Base-by-base conservation (phyloP, 1,140 invertebrate species). In the Trigoniulus corallinus region DNA sequence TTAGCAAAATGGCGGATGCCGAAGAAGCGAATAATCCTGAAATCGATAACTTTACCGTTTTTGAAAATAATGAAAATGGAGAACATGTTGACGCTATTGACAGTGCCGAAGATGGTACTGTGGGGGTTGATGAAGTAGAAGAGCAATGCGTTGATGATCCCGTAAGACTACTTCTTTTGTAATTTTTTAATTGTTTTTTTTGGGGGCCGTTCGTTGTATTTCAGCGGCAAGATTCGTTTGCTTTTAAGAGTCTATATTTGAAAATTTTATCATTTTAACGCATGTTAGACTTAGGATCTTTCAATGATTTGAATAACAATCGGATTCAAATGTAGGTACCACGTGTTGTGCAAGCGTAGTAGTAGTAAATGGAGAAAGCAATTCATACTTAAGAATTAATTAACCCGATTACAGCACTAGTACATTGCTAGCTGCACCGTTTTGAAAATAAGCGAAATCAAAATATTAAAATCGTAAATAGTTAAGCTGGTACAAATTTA, bases 41-140 rank as follows among this genome's bases (percentile, higher is more conserved):
- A 1, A 18, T n/a, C 7, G 29, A 54, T 18, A 55, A 26, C 24
- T 50, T 41, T 27, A 20, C n/a, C 2, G 39, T 25, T 4, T 50
- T 50, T 50, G 48, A 50, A 26, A 25, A 7, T 44, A 18, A 41
- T 12, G 48, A 50, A 27, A 50, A 50, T 25, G 48, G 48, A 7
- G 48, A 50, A 7, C 42, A 44, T 18, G 21, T 12, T 24, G 42
- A 44, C 18, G 24, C 18, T 24, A 44, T 44, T 24, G 42, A 44
- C 21, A 20, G 42, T 15, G 26, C 25, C 2, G 22, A 50, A 41
- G 47, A 48, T 4, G 48, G n/a, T 42, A 25, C 20, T 20, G 47
- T 3, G 23, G 41, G 18, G 13, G 48, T 2, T 43, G 20, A 12
- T 12, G 37, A 18, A 25, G 24, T 27, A 4, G 37, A 50, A 25